phyloP scores from a whole-genome alignment of 2,113 vertebrate genomes.

The Natator depressus region DNA sequence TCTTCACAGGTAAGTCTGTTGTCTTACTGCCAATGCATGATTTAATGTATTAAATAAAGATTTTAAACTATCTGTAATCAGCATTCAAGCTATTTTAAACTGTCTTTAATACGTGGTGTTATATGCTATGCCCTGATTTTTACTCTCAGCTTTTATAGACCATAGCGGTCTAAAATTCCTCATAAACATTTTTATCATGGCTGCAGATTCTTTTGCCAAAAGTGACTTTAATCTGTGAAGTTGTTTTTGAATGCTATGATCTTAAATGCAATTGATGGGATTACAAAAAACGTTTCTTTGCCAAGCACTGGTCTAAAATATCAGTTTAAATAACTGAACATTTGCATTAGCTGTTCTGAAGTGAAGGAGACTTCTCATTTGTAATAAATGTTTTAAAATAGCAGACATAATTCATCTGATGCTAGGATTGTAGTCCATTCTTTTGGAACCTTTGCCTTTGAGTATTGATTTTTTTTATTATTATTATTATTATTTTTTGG shows the following conservation, averaged over 20 bases:
- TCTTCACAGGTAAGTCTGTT: conserved; percentile 90
- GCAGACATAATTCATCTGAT: not conserved
- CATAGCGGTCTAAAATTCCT: not conserved
- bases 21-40: not conserved
- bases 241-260: not conserved
- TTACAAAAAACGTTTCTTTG: not conserved
- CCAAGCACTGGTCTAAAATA: not conserved
- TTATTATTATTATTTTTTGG: too few species aligned
- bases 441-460: not conserved
- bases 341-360: not conserved
- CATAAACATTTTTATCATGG: not conserved
- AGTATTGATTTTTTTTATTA: not conserved
- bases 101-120: not conserved
- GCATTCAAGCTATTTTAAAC: not conserved
- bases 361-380: not conserved
- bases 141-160: not conserved
- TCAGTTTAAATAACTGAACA: not conserved
- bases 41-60: not conserved
- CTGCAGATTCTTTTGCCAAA: not conserved
- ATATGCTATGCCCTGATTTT: not conserved
- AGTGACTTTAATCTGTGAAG: not conserved
- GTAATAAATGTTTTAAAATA: not conserved
- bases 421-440: not conserved
- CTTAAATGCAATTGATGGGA: not conserved
- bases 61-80: not conserved